These are phyloP conservation scores for Sebastiscus albofasciatus DNA, from an alignment of 2,797 vertebrate genomes.

Conservation along the genomic window DNA sequence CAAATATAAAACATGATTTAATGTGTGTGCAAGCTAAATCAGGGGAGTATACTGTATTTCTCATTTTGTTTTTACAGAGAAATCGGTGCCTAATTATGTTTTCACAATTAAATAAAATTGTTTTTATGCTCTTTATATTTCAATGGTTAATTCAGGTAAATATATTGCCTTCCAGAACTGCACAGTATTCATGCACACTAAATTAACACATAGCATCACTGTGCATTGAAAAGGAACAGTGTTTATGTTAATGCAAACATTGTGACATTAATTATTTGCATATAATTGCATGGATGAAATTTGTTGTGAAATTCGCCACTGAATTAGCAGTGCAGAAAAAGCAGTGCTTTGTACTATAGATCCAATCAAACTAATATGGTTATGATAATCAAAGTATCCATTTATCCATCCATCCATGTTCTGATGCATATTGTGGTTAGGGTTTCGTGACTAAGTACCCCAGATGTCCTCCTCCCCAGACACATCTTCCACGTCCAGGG, in stretches of 20 bases:
- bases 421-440: too few species aligned
- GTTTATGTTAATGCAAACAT: background rate
- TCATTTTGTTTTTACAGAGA: background rate
- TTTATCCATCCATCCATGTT: background rate
- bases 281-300: background rate
- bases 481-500: background rate
- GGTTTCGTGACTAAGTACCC: background rate
- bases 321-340: background rate
- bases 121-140: background rate
- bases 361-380: constrained; percentile 13
- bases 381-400: background rate
- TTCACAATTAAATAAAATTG: background rate
- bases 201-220: background rate
- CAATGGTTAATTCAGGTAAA: background rate
- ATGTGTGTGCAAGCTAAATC: background rate
- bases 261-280: background rate
- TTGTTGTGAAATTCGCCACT: background rate
- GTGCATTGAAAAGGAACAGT: background rate
- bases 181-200: background rate
- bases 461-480: background rate
- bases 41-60: background rate
- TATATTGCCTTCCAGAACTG: background rate
- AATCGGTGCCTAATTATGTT: background rate
- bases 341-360: background rate
- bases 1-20: background rate